Percentiles rank a stretch among this genome's conserved stretches.
Evolutionary conservation across 2,113 vertebrate genomes (phyloP).

Genomic region (Lepisosteus osseus): DNA sequence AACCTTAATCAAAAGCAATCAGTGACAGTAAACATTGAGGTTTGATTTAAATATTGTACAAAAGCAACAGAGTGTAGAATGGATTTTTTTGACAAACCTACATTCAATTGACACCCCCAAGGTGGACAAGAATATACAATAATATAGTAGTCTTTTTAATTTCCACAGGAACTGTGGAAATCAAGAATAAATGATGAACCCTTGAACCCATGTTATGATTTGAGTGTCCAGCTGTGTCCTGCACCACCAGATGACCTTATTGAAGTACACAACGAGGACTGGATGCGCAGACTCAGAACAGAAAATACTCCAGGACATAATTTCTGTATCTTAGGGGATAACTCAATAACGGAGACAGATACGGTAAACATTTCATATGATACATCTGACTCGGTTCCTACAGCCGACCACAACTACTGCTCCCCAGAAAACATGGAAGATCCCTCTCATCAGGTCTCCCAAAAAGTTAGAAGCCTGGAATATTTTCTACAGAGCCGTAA

Average conservation of each 20-base stretch:
- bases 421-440: conserved; percentile 16
- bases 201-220: conserved; percentile 55
- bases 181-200: conserved; percentile 57
- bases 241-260: conserved; percentile 6
- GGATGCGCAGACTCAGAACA: conserved; percentile 1
- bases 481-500: conserved; percentile 32
- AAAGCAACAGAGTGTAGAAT: too few species aligned
- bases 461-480: conserved; percentile 43
- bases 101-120: too few species aligned
- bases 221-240: conserved; percentile 46
- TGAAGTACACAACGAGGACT: conserved; percentile 6
- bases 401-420: conserved; percentile 68
- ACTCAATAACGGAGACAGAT: background rate
- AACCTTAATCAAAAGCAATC: too few species aligned
- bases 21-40: too few species aligned
- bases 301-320: background rate
- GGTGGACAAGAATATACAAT: too few species aligned
- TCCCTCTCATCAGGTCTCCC: conserved; percentile 18
- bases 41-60: too few species aligned
- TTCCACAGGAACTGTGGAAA: conserved; percentile 68
- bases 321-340: conserved; percentile 5
- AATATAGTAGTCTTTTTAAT: background rate
- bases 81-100: too few species aligned
- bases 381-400: conserved; percentile 20
- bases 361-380: background rate